Conservation (phyloP, 2,888 invertebrate genomes). For the Torymus texanus region DNA sequence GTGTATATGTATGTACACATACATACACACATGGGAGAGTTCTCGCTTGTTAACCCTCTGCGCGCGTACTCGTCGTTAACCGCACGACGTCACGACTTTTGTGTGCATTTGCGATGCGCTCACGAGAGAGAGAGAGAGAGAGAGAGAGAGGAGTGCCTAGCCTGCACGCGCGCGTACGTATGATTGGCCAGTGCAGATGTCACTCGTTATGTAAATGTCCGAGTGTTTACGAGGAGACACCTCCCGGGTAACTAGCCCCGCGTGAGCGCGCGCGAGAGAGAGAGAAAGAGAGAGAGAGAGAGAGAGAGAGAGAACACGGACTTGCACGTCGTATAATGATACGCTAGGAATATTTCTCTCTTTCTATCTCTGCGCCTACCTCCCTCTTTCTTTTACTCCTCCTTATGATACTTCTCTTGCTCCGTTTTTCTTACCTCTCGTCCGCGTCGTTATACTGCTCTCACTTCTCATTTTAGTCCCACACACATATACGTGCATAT, state of each 20-base stretch:
- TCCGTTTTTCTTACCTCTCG: neutral
- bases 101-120: too few species aligned
- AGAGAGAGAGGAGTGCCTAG: too few species aligned
- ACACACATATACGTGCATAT: too few species aligned
- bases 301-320: neutral
- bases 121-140: too few species aligned
- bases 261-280: neutral
- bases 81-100: slow-evolving; percentile 43
- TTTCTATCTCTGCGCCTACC: slow-evolving; percentile 46
- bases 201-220: slow-evolving; percentile 73
- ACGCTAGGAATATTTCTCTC: slow-evolving; percentile 60
- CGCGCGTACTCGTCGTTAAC: slow-evolving; percentile 14
- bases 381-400: slow-evolving; percentile 14
- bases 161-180: slow-evolving; percentile 51
- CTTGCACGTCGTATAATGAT: slow-evolving; percentile 58
- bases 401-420: neutral
- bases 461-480: too few species aligned
- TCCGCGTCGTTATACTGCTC: neutral
- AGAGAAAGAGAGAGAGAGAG: neutral
- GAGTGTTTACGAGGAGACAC: slow-evolving; percentile 72
- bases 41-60: slow-evolving; percentile 27
- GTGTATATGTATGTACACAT: too few species aligned
- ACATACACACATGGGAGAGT: neutral
- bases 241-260: slow-evolving; percentile 60
- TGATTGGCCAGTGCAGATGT: slow-evolving; percentile 71